Evolutionary conservation across 1,140 invertebrate genomes (phyloP).

Genomic region (Hycleus cichorii): DNA sequence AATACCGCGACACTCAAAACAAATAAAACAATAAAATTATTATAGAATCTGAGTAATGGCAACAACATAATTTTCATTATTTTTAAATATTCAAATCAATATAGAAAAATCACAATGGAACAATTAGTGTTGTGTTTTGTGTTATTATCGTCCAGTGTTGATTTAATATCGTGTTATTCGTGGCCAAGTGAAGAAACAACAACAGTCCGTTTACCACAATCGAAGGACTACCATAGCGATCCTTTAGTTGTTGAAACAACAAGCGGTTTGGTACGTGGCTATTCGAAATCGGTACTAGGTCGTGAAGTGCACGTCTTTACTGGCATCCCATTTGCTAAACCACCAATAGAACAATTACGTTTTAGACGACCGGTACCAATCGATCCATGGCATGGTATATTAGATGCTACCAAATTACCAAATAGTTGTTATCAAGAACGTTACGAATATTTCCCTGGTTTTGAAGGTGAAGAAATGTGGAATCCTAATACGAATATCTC

Average conservation of each 20-base stretch:
- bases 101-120: conserved; percentile 6
- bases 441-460: conserved; percentile 82
- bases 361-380: conserved; percentile 80
- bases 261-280: conserved; percentile 69
- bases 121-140: conserved; percentile 9
- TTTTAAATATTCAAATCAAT: neutral
- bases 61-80: neutral
- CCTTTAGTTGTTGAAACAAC: conserved; percentile 71
- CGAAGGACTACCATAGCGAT: conserved; percentile 56
- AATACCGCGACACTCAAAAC: neutral
- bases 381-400: conserved; percentile 76
- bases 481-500: conserved; percentile 88
- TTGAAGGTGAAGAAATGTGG: conserved; percentile 92
- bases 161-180: conserved; percentile 31
- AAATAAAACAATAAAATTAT: neutral
- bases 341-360: conserved; percentile 77
- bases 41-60: neutral
- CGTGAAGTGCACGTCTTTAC: conserved; percentile 82
- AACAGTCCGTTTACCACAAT: conserved; percentile 42
- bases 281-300: conserved; percentile 64
- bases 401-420: conserved; percentile 68
- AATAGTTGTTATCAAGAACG: conserved; percentile 81
- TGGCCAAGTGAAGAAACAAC: conserved; percentile 43
- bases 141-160: conserved; percentile 8
- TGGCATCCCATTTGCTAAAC: conserved; percentile 93